A percentile compares a stretch with the other conserved stretches of the same genome.
Conservation (phyloP, 2,888 invertebrate species). For the Scaptomyza cyrtandrae region DNA sequence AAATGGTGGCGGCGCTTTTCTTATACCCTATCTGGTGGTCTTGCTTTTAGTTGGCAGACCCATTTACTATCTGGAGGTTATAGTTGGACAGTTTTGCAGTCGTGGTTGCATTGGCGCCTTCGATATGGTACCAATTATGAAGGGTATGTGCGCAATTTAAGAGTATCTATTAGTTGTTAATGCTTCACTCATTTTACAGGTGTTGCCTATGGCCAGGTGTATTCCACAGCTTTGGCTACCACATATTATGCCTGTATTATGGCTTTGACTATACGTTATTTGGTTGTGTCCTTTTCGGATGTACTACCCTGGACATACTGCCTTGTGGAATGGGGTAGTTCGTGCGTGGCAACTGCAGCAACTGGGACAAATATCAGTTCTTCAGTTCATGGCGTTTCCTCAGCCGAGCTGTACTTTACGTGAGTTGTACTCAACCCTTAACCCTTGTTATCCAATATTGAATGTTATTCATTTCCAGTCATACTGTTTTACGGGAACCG, state of each 20-base stretch:
- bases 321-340: constrained; percentile 85
- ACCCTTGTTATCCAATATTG: not conserved
- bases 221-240: constrained; percentile 86
- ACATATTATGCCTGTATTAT: constrained; percentile 89
- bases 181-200: constrained; percentile 81
- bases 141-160: constrained; percentile 85
- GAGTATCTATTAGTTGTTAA: not conserved
- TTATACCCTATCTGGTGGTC: constrained; percentile 88
- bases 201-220: constrained; percentile 86
- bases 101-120: constrained; percentile 88
- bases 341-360: constrained; percentile 80
- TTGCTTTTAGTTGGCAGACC: constrained; percentile 88
- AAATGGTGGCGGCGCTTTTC: constrained; percentile 89
- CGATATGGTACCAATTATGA: constrained; percentile 88
- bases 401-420: constrained; percentile 84
- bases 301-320: constrained; percentile 88
- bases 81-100: constrained; percentile 90
- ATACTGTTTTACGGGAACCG: constrained; percentile 85
- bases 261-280: constrained; percentile 88
- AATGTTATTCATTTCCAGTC: constrained; percentile 74
- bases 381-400: constrained; percentile 68
- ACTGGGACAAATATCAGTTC: constrained; percentile 48
- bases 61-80: constrained; percentile 89
- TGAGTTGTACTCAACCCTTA: constrained; percentile 52
- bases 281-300: constrained; percentile 87